Base-by-base conservation (phyloP, 2,113 vertebrate species). In the Ramphastos sulfuratus region DNA sequence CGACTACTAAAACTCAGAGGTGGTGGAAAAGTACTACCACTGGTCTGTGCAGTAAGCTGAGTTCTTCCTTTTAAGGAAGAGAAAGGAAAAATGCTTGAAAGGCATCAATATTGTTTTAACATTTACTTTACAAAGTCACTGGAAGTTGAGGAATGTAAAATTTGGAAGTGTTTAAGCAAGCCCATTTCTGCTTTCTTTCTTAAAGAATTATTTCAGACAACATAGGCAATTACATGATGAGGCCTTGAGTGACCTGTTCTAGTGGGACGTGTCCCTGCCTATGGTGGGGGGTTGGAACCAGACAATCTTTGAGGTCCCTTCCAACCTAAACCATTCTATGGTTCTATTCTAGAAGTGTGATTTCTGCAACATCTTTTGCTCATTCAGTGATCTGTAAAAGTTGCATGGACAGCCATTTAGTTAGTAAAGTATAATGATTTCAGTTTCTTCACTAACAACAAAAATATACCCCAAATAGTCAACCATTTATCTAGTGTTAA, bases 121-220 rank as follows among this genome's bases (percentile, higher is more conserved):
- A 92, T 95, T 96, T 88, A 82, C 93, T 86, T 75, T 94, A 67
- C 80, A 23, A 95, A 95, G 82, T 83, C 67, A 74, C 42, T 71
- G 52, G n/a, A 84, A 94, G 82, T 54, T 70, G 79, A 93, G 76
- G 95, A 95, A 71, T 60, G 94, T 83, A 94, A 95, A 95, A 87
- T 89, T 42, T 50, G 70, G 28, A 86, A 96, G 61, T 83, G 79
- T 75, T 95, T 91, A 85, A 94, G 83, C 83, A 95, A 95, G 90
- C 65, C 92, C 10, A 72, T 81, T 88, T 88, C 55, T 87, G 65
- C 0, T 63, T 16, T 66, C 58, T 65, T 75, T 48, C 69, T 31
- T 60, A 3, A 64, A 73, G n/a, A 74, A 77, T 52, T 2, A 72
- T 76, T 94, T 72, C 82, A 65, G 78, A 72, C 25, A 86, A 89